Conservation (phyloP, 2,797 vertebrate genomes). For the Lacerta bilineata region DNA sequence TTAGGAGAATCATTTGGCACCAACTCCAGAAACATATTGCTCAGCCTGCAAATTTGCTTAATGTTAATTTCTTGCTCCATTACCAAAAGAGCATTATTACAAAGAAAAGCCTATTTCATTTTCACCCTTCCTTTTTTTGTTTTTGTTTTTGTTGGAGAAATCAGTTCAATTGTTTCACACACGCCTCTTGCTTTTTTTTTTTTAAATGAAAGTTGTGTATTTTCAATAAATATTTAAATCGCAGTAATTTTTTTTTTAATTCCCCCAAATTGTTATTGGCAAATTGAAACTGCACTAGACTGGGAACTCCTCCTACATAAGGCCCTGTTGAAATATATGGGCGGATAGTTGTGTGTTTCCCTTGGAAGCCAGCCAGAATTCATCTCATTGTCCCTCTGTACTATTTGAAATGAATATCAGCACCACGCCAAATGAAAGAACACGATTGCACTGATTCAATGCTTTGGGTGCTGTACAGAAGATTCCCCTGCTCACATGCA, state of each 20-base stretch:
- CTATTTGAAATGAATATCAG: conserved; percentile 29
- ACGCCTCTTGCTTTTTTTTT: not conserved
- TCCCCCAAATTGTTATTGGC: not conserved
- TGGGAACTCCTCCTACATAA: not conserved
- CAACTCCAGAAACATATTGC: conserved; percentile 43
- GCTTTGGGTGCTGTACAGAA: not conserved
- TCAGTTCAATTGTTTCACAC: conserved; percentile 21
- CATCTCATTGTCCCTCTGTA: conserved; percentile 21
- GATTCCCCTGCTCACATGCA: not conserved
- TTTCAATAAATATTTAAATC: conserved; percentile 38
- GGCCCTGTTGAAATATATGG: not conserved
- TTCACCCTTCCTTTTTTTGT: conserved; percentile 18
- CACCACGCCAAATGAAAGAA: not conserved
- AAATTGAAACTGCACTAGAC: not conserved
- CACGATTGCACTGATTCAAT: not conserved
- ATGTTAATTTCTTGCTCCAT: conserved; percentile 68
- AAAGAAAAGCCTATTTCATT: not conserved
- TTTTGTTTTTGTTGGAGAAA: conserved; percentile 25
- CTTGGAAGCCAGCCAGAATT: conserved; percentile 33
- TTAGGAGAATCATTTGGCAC: conserved; percentile 52
- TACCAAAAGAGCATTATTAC: conserved; percentile 52
- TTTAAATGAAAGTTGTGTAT: not conserved
- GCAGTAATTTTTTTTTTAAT: not conserved
- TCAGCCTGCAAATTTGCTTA: conserved; percentile 55
- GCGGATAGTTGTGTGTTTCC: not conserved